phyloP scores from a whole-genome alignment of 1,140 invertebrate genomes.

The Lepeophtheirus salmonis region DNA sequence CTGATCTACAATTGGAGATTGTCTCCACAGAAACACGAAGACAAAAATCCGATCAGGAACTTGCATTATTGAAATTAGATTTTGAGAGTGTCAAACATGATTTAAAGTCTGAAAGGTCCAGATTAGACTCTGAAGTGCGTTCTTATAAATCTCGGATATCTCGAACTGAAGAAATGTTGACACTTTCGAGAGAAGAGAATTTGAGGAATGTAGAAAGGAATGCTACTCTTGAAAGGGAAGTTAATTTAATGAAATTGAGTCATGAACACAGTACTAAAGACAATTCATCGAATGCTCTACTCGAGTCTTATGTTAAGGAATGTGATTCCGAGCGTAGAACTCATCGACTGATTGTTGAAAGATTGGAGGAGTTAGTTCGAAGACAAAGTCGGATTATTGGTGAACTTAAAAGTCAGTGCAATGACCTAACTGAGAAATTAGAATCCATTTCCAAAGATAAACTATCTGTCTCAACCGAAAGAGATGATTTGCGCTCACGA shows the following conservation, averaged over 20 bases:
- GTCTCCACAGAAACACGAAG: background rate
- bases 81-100: background rate
- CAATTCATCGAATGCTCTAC: background rate
- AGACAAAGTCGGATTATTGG: background rate
- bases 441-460: slow-evolving; percentile 3
- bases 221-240: background rate
- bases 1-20: background rate
- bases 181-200: background rate
- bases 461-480: too few species aligned
- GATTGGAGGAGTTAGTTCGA: background rate
- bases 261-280: background rate
- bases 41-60: background rate
- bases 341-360: background rate
- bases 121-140: background rate
- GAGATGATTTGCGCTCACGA: too few species aligned
- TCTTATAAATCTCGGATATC: background rate
- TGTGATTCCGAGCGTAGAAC: background rate
- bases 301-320: background rate
- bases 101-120: background rate
- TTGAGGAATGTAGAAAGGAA: background rate
- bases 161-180: background rate
- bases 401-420: background rate
- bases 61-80: background rate
- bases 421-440: background rate
- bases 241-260: background rate